Evolutionary conservation across 2,888 invertebrate genomes (phyloP), one percentile per base, ranked within the genome.

Genomic region (Eristalinus aeneus): DNA sequence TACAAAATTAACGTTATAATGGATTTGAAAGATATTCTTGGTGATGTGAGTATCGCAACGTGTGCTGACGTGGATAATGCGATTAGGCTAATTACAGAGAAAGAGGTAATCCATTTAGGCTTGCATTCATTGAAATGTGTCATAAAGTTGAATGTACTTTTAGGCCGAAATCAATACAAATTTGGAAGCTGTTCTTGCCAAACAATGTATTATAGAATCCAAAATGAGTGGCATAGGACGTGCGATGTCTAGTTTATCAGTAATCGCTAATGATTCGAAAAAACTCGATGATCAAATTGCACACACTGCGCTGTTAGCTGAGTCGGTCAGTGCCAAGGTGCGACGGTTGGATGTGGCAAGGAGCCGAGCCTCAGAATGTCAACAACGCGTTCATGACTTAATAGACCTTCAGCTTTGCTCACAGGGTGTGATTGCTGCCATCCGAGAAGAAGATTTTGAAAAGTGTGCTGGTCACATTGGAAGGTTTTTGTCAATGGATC

Each of bases 311-410:
- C 94, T 95, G 31, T 93, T 98, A 65, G 98, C 98, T 0, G 97
- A 97, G 90, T 97, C 97, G 91, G 99, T 99, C 73, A 98, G 98
- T 91, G 97, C 97, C 27, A 99, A 98, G 95, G 99, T 99, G 16
- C 94, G 98, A 10, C 96, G 97, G 79, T 93, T 99, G 58, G 99
- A 99, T 93, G 93, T 97, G 74, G 98, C 98, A 0, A 88, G 92
- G 96, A 97, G 96, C 88, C 95, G 98, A 77, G 99, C 99, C 0
- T 97, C 97, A 2, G 98, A 98, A 89, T 98, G 98, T 90, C 97
- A 99, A 92, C 96, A 97, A 89, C 94, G 99, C 78, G 98, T 99
- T 0, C 97, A 98, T 90, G 99, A 99, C 92, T 94, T 99, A 53
- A 95, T 99, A 80, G 99, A 99, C 92, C 93, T 99, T 69, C 98